Base-by-base conservation (phyloP, 2,888 invertebrate genomes). In the Heteropelma amictum region DNA sequence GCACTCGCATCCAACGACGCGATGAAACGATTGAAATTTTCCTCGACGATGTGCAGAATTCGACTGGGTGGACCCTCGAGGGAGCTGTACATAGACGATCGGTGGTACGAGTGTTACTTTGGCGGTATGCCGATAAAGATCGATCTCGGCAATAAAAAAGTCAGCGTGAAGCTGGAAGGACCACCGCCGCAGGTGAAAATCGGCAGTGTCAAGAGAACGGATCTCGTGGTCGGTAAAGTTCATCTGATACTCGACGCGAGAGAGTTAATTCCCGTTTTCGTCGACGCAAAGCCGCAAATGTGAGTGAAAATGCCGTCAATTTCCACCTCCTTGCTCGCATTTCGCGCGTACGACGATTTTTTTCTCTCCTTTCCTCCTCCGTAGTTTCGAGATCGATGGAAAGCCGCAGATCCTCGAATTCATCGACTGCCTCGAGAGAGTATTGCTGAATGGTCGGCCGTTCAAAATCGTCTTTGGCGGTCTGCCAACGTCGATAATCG, bases 171-270 rank as follows among this genome's bases (percentile, higher is more conserved):
- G 83, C 90, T 99, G 6, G 95, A 96, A 82, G 98, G 98, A 0
- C 96, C 97, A 0, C 93, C 97, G 2, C 99, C 99, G 0, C 96
- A 96, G 89, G 98, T 99, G 0, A 95, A 96, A 87, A 97, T 99
- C 73, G 96, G 97, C 0, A 93, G 93, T 33, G 90, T 89, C 1
- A 93, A 94, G 80, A 92, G 96, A 26, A 93, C 93, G 10, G 97
- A 98, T 88, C 90, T 98, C 47, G 95, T 96, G 0, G 93, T 94
- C 0, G 97, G 96, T 0, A 95, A 95, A 90, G 95, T 97, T 70
- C 95, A 94, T 86, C 91, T 97, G 72, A 95, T 96, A 63, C 93
- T 97, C 3, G 94, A 97, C 87, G 96, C 95, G 0, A 93, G 93
- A 64, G 93, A 93, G 61, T 93, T 95, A 89, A 93, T 94, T 77